Base-by-base conservation (phyloP, 2,113 vertebrate species). In the Dicaeum eximium region DNA sequence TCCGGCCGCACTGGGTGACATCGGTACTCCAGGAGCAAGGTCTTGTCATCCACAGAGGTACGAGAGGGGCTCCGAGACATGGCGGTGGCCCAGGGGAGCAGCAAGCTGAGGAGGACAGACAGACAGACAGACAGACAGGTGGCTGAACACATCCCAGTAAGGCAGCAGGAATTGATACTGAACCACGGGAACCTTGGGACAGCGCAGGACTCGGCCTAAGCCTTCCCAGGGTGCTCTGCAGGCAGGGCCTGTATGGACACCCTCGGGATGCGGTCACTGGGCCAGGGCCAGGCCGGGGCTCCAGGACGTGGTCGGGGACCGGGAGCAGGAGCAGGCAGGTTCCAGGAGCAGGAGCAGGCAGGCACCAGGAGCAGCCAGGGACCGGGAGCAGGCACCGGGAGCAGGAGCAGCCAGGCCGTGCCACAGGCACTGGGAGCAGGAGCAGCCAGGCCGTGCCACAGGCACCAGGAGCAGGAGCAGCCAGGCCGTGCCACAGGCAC, bases 1-100 rank as follows among this genome's bases (percentile, higher is more conserved):
- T 95, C 87, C 0, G 42, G 75, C 16, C 50, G 88, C 42, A 96
- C 82, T 0, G 98, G 97, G 73, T 97, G 97, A 73, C 99, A 98
- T 17, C 94, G 97, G 51, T 78, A 94, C 37, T 98, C 98, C 75
- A 98, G 93, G 2, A 98, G 51, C 7, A 97, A 88, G 27, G 86
- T 64, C 86, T 98, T 93, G 77, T 98, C 97, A 0, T 97, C 54
- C 60, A 86, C 95, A 0, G 98, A 96, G 75, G 48, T 23, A 74
- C 33, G 8, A 17, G 50, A 22, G 51, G 69, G 8, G 8, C 40
- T 86, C 38, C 1, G 79, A 24, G 80, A 88, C 90, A 95, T 96
- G 73, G 16, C 0, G 8, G 64, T 0, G 6, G 42, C 42, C 15
- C 30, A 4, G 35, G 54, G 11, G 35, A 54, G 21, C 19, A 5